Percentiles rank a stretch among this genome's conserved stretches.
These are phyloP conservation scores for Drosophila yakuba DNA, from an alignment of 1,140 invertebrate species.

Conservation along the genomic window DNA sequence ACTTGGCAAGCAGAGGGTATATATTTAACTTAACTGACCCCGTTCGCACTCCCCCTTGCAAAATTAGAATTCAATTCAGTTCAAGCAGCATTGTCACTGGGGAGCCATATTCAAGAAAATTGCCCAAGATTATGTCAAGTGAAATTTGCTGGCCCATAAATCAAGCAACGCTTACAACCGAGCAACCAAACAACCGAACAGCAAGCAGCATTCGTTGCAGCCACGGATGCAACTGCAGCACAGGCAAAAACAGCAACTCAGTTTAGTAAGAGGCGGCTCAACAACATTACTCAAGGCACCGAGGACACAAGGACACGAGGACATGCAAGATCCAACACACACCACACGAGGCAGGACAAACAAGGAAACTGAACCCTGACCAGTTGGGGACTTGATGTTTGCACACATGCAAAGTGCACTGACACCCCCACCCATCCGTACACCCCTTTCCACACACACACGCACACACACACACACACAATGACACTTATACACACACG, in stretches of 20 bases:
- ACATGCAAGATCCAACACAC: conserved; percentile 37
- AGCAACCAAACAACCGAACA: conserved; percentile 3
- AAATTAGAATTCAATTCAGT: conserved; percentile 74
- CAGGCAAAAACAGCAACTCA: conserved; percentile 4
- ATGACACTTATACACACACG: not conserved
- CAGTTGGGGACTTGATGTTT: conserved; percentile 49
- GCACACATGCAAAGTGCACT: conserved; percentile 47
- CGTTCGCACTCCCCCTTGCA: conserved; percentile 34
- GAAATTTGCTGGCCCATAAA: conserved; percentile 52
- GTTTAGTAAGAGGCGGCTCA: conserved; percentile 29
- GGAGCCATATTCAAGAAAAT: conserved; percentile 56
- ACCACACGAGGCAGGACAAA: conserved; percentile 25
- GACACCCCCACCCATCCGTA: conserved; percentile 16
- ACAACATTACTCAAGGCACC: conserved; percentile 57
- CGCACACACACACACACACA: not conserved
- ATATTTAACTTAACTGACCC: conserved; percentile 56
- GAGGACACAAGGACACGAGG: conserved; percentile 21
- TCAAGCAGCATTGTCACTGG: conserved; percentile 20
- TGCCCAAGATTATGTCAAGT: conserved; percentile 48
- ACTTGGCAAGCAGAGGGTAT: not conserved
- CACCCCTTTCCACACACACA: not conserved
- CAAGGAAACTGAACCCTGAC: conserved; percentile 52
- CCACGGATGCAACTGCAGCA: conserved; percentile 1
- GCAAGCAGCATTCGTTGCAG: conserved; percentile 16
- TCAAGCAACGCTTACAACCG: conserved; percentile 29